Evolutionary conservation across 2,797 vertebrate species (phyloP), one percentile per base, ranked within the genome.

Genomic region (Halcyon chelicuti): DNA sequence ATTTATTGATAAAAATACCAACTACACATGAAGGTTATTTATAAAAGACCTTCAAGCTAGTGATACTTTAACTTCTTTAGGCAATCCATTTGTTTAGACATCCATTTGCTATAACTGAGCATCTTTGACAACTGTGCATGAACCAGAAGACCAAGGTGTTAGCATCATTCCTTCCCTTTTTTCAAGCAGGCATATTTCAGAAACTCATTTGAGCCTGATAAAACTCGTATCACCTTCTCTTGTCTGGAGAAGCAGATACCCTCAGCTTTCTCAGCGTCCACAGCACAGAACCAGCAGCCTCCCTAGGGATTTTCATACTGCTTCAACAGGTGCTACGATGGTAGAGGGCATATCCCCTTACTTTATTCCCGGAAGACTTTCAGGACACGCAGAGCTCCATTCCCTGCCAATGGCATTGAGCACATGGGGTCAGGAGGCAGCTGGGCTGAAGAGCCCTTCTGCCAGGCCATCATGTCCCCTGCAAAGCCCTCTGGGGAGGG

Each of bases 341-440:
- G 71, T 74, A 58, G 46, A 82, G 57, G 44, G 14, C 1, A 10
- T 74, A 92, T 94, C 86, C 71, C 77, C 88, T 88, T 96, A 91
- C 83, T 76, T 57, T 47, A 89, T 94, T 94, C 90, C 65, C 3
- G 0, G 90, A 96, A 92, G 74, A 40, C 20, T 62, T 91, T 61
- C 22, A 10, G 83, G 76, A 91, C 70, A 93, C 0, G 0, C 39
- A 12, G 29, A 71, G 14, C 60, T 68, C 80, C 9, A 6, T 51
- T 83, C 58, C 58, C 29, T 9, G 37, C 21, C 0, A 12, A 51
- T 4, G 12, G 44, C 80, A 79, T 0, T 0, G 86, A 23, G 60
- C 52, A 87, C 2, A 1, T 0, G 0, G 11, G 80, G 65, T 83
- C 58, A 92, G 65, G 57, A 86, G 47, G 58, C 54, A 88, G 39